Percentiles rank a stretch among this genome's conserved stretches.
Evolutionary conservation across 2,888 invertebrate species (phyloP).

Genomic region (Conistra vaccinii): DNA sequence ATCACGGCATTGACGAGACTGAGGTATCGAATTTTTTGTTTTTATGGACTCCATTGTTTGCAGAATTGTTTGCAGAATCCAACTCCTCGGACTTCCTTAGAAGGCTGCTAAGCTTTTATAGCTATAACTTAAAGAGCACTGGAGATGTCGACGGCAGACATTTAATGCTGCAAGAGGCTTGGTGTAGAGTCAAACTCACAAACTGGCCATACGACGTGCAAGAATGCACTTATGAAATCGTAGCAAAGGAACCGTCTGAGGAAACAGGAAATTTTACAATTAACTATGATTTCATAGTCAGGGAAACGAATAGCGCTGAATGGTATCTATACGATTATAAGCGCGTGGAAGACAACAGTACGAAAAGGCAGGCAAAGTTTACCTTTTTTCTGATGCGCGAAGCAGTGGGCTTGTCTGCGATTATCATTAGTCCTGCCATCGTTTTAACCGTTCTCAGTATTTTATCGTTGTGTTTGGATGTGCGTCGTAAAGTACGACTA

Average conservation of each 20-base stretch:
- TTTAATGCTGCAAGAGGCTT: constrained; percentile 21
- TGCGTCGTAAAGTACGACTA: constrained; percentile 65
- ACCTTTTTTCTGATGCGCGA: constrained; percentile 72
- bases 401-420: constrained; percentile 67
- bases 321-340: constrained; percentile 73
- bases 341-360: constrained; percentile 38
- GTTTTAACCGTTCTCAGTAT: constrained; percentile 65
- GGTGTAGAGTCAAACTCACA: constrained; percentile 65
- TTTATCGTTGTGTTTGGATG: constrained; percentile 68
- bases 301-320: constrained; percentile 42
- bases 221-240: constrained; percentile 69
- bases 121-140: constrained; percentile 54
- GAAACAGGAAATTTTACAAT: not conserved
- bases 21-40: not conserved
- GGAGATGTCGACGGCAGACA: constrained; percentile 65
- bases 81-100: constrained; percentile 50
- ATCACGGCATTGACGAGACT: constrained; percentile 60
- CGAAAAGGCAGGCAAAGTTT: constrained; percentile 61
- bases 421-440: constrained; percentile 71
- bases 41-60: constrained; percentile 69
- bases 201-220: constrained; percentile 76
- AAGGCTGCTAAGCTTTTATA: not conserved
- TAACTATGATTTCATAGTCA: not conserved
- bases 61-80: constrained; percentile 51
- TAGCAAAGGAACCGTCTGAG: not conserved